These are phyloP conservation scores for Cryptoleucopteryx plumbea DNA, from an alignment of 2,113 vertebrate species.

Conservation along the genomic window DNA sequence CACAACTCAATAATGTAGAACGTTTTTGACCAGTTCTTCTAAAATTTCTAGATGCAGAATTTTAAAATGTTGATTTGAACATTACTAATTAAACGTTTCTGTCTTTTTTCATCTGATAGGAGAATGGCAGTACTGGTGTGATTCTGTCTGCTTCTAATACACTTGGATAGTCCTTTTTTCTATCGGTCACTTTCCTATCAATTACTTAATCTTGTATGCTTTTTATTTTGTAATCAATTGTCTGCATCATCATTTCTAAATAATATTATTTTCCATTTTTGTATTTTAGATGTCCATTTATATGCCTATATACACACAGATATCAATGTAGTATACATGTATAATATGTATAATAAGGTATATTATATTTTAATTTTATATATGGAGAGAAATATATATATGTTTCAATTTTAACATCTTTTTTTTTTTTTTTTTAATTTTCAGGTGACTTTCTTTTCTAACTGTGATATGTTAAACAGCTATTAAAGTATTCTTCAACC, in stretches of 20 bases:
- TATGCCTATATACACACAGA: neutral
- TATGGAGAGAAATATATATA: neutral
- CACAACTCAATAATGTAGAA: neutral
- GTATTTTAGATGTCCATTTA: neutral
- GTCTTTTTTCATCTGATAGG: neutral
- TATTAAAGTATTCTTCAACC: neutral
- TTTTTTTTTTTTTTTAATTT: neutral
- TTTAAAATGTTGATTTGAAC: neutral
- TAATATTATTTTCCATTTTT: neutral
- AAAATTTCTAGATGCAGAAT: neutral
- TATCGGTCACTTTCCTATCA: neutral
- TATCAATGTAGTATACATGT: neutral
- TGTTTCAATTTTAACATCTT: neutral
- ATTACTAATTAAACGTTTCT: neutral
- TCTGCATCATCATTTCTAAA: neutral
- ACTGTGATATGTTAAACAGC: neutral
- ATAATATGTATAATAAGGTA: neutral
- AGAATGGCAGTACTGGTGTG: neutral
- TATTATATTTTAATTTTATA: neutral
- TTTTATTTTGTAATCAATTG: neutral
- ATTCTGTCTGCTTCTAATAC: neutral
- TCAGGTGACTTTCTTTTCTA: neutral
- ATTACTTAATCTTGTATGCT: neutral
- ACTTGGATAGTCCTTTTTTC: neutral
- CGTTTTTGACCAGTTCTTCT: neutral